Evolutionary conservation across 92 coral and sea anemone species (phyloP), one percentile per base, ranked within the genome.

Genomic region (Micromussa lordhowensis): DNA sequence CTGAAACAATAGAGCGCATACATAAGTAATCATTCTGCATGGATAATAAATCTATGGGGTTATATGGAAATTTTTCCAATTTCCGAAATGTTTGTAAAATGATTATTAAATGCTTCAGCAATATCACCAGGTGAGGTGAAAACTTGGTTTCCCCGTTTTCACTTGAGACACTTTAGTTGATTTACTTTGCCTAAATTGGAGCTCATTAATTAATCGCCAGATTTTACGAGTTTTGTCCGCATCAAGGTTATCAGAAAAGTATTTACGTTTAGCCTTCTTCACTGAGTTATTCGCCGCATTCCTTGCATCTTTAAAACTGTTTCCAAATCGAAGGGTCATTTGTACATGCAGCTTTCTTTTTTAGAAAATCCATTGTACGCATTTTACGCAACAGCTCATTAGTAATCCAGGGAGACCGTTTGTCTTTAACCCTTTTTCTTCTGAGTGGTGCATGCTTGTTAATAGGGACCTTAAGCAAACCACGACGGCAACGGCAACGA

Each of bases 121-220:
- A 64, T 86, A 44, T 86, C 90, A 21, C 11, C 90, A 54, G 90
- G 77, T 17, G 77, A 35, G 22, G 75, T 78, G 30, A 66, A 4
- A 40, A 81, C 69, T 83, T 83, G 87, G 22, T 73, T 26, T 29
- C 87, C 79, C 54, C 22, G 40, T 53, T 87, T 90, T 87, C 59
- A 79, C 82, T 76, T 85, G 73, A 28, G 84, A 79, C 24, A 90
- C 72, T 16, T 57, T 51, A 19, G 80, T 28, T 31, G 87, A 68
- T 68, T 87, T 91, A 55, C 69, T 93, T n/a, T n/a, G n/a, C n/a
- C n/a, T n/a, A n/a, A n/a, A n/a, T n/a, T n/a, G n/a, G n/a, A n/a
- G n/a, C n/a, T n/a, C n/a, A n/a, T 83, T 70, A 48, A 93, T 87
- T 59, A 91, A 81, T 82, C 75, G n/a, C n/a, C n/a, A n/a, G n/a